A percentile compares a stretch with the other conserved stretches of the same genome.
phyloP scores from a whole-genome alignment of 2,797 vertebrate genomes.

The Helostoma temminkii region DNA sequence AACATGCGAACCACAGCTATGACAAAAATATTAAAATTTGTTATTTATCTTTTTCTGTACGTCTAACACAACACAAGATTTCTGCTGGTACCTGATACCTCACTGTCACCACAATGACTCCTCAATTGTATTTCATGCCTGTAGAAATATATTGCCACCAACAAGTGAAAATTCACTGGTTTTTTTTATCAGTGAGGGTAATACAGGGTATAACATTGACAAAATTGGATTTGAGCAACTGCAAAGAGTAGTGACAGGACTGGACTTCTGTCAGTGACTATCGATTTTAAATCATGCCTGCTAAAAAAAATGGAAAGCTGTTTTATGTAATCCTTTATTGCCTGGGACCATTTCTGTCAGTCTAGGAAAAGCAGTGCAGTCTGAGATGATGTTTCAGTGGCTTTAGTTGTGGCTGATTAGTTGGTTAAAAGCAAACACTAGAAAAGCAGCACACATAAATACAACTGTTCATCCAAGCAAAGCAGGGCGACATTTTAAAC shows the following conservation, averaged over 20 bases:
- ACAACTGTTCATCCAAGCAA: conserved; percentile 56
- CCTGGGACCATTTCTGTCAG: conserved; percentile 18
- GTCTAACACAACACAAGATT: too few species aligned
- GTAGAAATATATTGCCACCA: too few species aligned
- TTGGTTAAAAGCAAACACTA: conserved; percentile 56
- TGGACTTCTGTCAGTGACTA: neutral
- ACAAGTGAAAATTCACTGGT: too few species aligned
- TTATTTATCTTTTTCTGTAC: too few species aligned
- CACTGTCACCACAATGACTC: too few species aligned
- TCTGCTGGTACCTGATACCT: too few species aligned
- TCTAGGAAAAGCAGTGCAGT: conserved; percentile 8
- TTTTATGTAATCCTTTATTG: conserved; percentile 42
- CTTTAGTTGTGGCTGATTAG: conserved; percentile 55
- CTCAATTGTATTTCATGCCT: too few species aligned
- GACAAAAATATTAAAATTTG: too few species aligned
- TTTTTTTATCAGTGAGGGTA: neutral
- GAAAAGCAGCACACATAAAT: conserved; percentile 57
- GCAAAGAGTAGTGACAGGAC: neutral
- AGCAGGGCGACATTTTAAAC: too few species aligned
- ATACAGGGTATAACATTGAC: conserved; percentile 24
- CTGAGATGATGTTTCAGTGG: conserved; percentile 34
- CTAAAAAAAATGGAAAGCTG: conserved; percentile 12
- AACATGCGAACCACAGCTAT: too few species aligned
- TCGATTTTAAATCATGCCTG: conserved; percentile 27
- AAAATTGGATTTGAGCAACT: conserved; percentile 2